phyloP scores from a whole-genome alignment of 2,888 invertebrate species.

The Penaeus monodon region DNA sequence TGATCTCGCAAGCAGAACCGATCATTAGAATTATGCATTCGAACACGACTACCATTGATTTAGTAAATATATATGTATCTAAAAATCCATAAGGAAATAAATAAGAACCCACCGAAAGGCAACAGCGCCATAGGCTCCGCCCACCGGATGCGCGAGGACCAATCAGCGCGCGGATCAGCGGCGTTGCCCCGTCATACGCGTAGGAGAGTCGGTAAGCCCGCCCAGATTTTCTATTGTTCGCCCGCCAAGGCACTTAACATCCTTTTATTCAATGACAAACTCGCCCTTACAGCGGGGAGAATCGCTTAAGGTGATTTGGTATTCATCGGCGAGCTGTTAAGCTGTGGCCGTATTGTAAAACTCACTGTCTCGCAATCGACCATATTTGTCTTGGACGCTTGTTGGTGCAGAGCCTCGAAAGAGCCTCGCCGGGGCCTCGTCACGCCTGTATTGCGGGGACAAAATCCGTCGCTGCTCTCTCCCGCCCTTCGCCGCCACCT shows the following conservation, averaged over 20 bases:
- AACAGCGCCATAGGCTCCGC: slow-evolving; percentile 29
- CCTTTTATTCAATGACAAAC: slow-evolving; percentile 50
- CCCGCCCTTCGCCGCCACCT: slow-evolving; percentile 4
- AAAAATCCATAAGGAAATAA: too few species aligned
- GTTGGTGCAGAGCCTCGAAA: slow-evolving; percentile 31
- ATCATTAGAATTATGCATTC: too few species aligned
- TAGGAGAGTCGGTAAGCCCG: slow-evolving; percentile 46
- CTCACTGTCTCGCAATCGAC: slow-evolving; percentile 52
- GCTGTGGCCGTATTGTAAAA: slow-evolving; percentile 50
- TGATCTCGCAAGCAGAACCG: too few species aligned
- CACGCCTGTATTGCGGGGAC: background rate
- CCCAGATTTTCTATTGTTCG: slow-evolving; percentile 58
- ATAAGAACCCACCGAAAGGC: too few species aligned
- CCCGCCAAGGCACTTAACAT: slow-evolving; percentile 46
- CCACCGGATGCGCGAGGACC: slow-evolving; percentile 25
- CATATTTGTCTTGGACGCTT: slow-evolving; percentile 58
- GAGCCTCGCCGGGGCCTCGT: background rate
- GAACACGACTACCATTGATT: too few species aligned
- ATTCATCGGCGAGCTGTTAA: slow-evolving; percentile 55
- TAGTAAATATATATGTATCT: too few species aligned
- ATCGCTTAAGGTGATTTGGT: slow-evolving; percentile 58
- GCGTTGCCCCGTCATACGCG: slow-evolving; percentile 44
- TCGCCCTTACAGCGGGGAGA: slow-evolving; percentile 53
- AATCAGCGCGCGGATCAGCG: slow-evolving; percentile 13
- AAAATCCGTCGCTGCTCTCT: background rate